phyloP scores from a whole-genome alignment of 2,113 vertebrate species.

The Himantopus leucocephalus region DNA sequence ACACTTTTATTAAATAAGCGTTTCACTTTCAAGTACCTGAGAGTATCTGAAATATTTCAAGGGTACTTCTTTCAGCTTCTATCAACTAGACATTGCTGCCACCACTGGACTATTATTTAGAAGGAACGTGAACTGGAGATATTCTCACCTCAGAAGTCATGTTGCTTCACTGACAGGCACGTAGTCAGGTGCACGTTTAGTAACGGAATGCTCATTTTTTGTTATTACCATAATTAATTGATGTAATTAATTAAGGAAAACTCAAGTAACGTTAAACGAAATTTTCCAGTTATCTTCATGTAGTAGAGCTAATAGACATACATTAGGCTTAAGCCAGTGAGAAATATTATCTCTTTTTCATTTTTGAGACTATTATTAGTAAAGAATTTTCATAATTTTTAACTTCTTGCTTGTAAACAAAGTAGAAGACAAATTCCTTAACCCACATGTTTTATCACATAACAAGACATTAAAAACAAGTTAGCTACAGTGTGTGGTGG shows the following conservation, averaged over 20 bases:
- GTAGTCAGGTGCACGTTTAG: not conserved
- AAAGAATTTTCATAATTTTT: not conserved
- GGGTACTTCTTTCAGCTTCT: conserved; percentile 34
- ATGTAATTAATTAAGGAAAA: not conserved
- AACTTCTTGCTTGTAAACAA: not conserved
- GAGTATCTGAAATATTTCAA: conserved; percentile 71
- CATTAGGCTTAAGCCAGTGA: not conserved
- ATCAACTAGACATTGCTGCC: conserved; percentile 68
- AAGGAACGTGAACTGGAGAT: not conserved
- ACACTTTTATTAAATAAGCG: conserved; percentile 42
- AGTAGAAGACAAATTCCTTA: not conserved
- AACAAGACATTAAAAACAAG: not conserved
- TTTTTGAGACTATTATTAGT: not conserved
- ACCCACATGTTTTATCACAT: not conserved
- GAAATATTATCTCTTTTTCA: not conserved
- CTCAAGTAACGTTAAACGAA: not conserved
- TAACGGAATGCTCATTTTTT: not conserved
- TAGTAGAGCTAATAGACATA: not conserved
- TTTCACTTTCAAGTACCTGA: conserved; percentile 65
- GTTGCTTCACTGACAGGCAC: not conserved
- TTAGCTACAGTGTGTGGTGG: not conserved
- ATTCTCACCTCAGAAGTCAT: not conserved
- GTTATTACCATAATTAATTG: not conserved
- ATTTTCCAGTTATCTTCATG: not conserved
- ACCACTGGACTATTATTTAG: conserved; percentile 56